phyloP scores from a whole-genome alignment of 1,140 invertebrate genomes.

The Drosophila elegans region DNA sequence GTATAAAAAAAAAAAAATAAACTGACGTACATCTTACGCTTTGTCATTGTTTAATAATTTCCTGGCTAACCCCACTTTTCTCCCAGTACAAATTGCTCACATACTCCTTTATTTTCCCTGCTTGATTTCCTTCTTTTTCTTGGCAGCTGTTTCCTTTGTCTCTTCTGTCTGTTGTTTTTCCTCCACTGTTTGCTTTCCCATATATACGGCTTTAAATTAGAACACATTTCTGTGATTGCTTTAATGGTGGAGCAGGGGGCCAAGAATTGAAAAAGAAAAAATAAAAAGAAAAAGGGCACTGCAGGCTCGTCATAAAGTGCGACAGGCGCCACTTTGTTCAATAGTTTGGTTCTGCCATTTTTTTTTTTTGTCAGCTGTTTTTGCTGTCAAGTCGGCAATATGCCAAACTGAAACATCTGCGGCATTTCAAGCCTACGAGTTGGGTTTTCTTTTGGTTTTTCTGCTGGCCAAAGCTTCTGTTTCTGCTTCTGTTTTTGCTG shows the following conservation, averaged over 20 bases:
- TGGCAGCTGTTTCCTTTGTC: constrained; percentile 69
- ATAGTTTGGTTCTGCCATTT: constrained; percentile 61
- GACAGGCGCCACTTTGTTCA: constrained; percentile 76
- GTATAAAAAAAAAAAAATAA: no score
- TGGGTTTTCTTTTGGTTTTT: constrained; percentile 13
- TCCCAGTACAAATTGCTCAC: neutral
- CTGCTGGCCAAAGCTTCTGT: constrained; percentile 26
- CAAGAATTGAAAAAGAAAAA: no score
- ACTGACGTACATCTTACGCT: no score
- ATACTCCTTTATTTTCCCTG: neutral
- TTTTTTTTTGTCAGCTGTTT: constrained; percentile 19
- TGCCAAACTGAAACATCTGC: constrained; percentile 68
- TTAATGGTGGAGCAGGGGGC: constrained; percentile 29
- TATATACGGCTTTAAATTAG: constrained; percentile 77
- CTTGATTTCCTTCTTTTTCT: constrained; percentile 43
- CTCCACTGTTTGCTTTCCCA: constrained; percentile 17
- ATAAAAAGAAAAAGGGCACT: constrained; percentile 1
- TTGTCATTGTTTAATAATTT: no score
- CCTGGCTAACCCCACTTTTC: neutral
- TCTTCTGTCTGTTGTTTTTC: constrained; percentile 33
- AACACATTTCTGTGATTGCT: constrained; percentile 79
- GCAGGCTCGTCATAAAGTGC: constrained; percentile 64
- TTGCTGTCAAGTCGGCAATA: constrained; percentile 76
- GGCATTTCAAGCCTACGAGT: constrained; percentile 42
- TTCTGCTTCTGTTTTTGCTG: constrained; percentile 11